These are phyloP conservation scores for Gnathonemus longibarbis DNA, from an alignment of 2,113 vertebrate genomes.

Conservation along the genomic window DNA sequence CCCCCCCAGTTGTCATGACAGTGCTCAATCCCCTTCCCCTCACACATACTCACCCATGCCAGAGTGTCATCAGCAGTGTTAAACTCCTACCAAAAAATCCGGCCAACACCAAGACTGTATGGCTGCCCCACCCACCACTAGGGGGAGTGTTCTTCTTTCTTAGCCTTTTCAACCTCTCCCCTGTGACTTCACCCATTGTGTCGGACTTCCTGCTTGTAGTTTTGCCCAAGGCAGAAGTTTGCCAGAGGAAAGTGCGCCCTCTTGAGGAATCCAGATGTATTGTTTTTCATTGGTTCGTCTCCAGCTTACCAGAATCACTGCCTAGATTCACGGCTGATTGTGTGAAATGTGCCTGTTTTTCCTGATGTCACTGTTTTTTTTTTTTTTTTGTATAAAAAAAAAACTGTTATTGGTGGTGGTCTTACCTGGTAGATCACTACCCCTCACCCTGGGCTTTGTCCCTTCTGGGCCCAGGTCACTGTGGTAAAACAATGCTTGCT, in stretches of 20 bases:
- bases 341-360: constrained; percentile 27
- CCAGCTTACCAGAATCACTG: neutral
- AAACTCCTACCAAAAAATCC: constrained; percentile 50
- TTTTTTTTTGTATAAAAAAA: neutral
- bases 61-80: neutral
- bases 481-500: neutral
- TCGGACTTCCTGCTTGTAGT: neutral
- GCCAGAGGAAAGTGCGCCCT: neutral
- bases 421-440: neutral
- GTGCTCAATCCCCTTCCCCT: neutral
- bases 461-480: neutral
- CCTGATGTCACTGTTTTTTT: neutral
- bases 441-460: too few species aligned
- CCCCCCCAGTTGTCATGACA: neutral
- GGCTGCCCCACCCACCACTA: neutral
- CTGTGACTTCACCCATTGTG: neutral
- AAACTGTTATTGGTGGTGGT: neutral
- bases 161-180: constrained; percentile 48
- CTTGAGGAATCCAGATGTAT: neutral
- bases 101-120: constrained; percentile 54
- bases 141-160: constrained; percentile 41
- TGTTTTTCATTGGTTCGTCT: neutral
- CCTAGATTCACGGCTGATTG: constrained; percentile 43
- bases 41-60: neutral
- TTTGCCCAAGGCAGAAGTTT: neutral